Evolutionary conservation across 2,797 vertebrate species (phyloP).

Genomic region (Anguilla marmorata): DNA sequence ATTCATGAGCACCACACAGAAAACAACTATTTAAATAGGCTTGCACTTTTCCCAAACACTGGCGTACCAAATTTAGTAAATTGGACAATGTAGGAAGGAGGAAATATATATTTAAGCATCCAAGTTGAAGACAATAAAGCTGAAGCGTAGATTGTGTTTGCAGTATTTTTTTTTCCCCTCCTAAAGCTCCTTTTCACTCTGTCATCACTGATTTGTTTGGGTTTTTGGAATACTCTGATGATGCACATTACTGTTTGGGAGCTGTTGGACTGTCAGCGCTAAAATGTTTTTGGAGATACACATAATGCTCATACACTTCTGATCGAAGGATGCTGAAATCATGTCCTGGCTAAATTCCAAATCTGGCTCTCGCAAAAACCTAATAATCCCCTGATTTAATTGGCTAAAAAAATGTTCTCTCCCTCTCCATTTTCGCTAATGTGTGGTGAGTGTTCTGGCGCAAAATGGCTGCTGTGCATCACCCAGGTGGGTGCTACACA

Average conservation of each 20-base stretch:
- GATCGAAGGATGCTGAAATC: background rate
- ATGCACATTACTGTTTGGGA: background rate
- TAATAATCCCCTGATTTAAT: too few relatives aligned
- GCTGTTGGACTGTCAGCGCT: background rate
- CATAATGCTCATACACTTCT: background rate
- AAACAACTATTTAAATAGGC: background rate
- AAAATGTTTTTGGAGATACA: background rate
- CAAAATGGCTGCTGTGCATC: too few relatives aligned
- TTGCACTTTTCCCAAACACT: background rate
- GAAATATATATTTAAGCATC: background rate
- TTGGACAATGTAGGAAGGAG: background rate
- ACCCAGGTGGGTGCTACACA: too few relatives aligned
- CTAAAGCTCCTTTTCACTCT: background rate
- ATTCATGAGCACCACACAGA: background rate
- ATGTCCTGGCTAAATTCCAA: too few relatives aligned
- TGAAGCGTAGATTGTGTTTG: background rate
- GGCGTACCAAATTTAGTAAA: background rate
- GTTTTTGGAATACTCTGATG: background rate
- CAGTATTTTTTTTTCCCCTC: background rate
- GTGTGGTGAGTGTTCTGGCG: too few relatives aligned
- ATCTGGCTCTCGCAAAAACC: too few relatives aligned
- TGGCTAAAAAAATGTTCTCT: too few relatives aligned
- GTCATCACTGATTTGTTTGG: background rate
- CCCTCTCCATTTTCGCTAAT: too few relatives aligned
- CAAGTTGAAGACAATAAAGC: background rate